Evolutionary conservation across 2,113 vertebrate species (phyloP), one percentile per base, ranked within the genome.

Genomic region (Struthidea cinerea): DNA sequence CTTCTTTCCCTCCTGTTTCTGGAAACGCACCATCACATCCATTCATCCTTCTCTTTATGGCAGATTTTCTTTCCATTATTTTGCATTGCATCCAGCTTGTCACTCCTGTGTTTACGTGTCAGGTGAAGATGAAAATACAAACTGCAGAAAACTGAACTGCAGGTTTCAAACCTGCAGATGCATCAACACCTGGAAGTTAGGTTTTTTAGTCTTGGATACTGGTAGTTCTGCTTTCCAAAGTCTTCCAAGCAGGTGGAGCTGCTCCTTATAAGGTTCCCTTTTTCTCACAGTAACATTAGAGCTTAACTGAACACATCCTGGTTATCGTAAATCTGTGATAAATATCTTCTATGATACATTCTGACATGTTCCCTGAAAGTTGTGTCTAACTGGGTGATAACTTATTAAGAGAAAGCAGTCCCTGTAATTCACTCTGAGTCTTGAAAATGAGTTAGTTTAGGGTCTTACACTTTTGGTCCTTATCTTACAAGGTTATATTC

Each of bases 31-130:
- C 41, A 3, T 61, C 63, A 32, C 7, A 5, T 53, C 35, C 61
- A 32, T 75, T 84, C 39, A 39, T 73, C 9, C 27, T 74, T 81
- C 33, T 64, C 32, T 60, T 63, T 27, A 17, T 67, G 41, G 27
- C 47, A 15, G 67, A 21, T 78, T 78, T 85, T 61, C 14, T 80
- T 91, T 52, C 37, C 22, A 4, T 86, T 85, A 11, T 55, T 91
- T 76, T 80, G 28, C 33, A 10, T 35, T 53, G 5, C 47, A 21
- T 46, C 27, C 52, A 9, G 10, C 70, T 88, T 74, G 42, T 86
- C 32, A 15, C 30, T 47, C 3, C 67, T 24, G 21, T 80, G 21
- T 47, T 88, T 23, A 5, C 0, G 0, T 59, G 26, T n/a, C 18
- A 88, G 35, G 13, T 63, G 33, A 87, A 57, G 35, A 52, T 68